Percentiles rank a stretch among this genome's conserved stretches.
Evolutionary conservation across 2,888 invertebrate species (phyloP).

Genomic region (Actias luna): DNA sequence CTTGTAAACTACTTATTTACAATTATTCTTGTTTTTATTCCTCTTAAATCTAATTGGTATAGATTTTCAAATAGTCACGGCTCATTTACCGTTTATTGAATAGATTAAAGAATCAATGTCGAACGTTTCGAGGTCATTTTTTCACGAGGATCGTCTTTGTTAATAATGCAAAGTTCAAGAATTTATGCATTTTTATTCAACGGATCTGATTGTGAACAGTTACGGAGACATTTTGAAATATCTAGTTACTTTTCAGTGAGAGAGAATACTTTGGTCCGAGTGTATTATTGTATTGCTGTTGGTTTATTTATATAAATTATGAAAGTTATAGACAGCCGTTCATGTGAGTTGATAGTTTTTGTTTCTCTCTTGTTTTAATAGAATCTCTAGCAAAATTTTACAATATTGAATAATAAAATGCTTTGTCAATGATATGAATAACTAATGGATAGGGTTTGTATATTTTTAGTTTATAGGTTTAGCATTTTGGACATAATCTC

Average conservation of each 20-base stretch:
- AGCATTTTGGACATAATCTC: too few species aligned
- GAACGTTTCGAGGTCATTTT: slow-evolving; percentile 24
- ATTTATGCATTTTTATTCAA: slow-evolving; percentile 22
- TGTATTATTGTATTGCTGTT: too few species aligned
- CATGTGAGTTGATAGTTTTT: slow-evolving; percentile 31
- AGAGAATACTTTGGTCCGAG: too few species aligned
- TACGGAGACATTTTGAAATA: background rate
- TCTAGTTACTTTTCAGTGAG: background rate
- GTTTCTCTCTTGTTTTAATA: background rate
- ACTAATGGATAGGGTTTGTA: too few species aligned
- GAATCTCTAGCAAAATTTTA: too few species aligned
- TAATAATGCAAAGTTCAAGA: background rate
- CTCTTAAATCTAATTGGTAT: slow-evolving; percentile 5
- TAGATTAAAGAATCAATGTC: slow-evolving; percentile 32
- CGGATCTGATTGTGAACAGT: slow-evolving; percentile 11
- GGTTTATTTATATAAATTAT: too few species aligned
- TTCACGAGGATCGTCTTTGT: slow-evolving; percentile 12
- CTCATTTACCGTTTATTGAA: slow-evolving; percentile 26
- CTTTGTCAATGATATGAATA: too few species aligned
- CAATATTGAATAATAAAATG: too few species aligned
- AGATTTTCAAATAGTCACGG: slow-evolving; percentile 22
- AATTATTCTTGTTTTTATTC: background rate
- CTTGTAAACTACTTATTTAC: background rate
- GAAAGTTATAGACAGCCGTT: slow-evolving; percentile 32
- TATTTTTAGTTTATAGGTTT: too few species aligned